Evolutionary conservation across 2,888 invertebrate species (phyloP).

Genomic region (Cosmopolites sordidus): DNA sequence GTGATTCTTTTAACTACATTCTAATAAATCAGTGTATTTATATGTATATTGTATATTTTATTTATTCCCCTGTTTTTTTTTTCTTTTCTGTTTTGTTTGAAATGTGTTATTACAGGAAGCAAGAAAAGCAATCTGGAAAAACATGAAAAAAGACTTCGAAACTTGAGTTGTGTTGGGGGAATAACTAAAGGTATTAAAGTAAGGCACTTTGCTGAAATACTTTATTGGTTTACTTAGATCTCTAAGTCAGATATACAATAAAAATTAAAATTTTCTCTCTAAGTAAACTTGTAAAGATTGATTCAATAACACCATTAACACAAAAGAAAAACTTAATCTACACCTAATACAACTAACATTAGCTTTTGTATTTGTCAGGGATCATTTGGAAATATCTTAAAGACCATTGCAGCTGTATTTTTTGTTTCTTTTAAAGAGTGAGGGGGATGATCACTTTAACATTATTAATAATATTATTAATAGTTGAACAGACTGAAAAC

Average conservation of each 20-base stretch:
- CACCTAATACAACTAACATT: background rate
- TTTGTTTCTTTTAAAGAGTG: too few relatives aligned
- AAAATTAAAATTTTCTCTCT: background rate
- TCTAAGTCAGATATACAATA: background rate
- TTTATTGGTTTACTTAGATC: conserved; percentile 26
- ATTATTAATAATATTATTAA: too few relatives aligned
- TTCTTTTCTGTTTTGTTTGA: conserved; percentile 23
- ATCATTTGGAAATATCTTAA: too few relatives aligned
- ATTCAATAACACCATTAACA: background rate
- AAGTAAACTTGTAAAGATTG: conserved; percentile 16
- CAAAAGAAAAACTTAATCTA: background rate
- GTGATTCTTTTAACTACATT: background rate
- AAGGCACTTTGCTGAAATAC: conserved; percentile 23
- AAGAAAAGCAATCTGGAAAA: conserved; percentile 50
- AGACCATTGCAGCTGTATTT: too few relatives aligned
- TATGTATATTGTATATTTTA: conserved; percentile 12
- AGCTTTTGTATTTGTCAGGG: too few relatives aligned
- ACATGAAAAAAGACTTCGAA: conserved; percentile 58
- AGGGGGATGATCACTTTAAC: too few relatives aligned
- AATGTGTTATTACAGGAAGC: conserved; percentile 35
- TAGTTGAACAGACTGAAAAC: too few relatives aligned
- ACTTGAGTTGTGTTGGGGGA: conserved; percentile 60
- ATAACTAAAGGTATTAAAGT: conserved; percentile 51
- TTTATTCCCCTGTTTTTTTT: conserved; percentile 12
- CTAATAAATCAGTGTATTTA: background rate